Evolutionary conservation across 2,797 vertebrate genomes (phyloP).

Genomic region (Eleutherodactylus coqui): DNA sequence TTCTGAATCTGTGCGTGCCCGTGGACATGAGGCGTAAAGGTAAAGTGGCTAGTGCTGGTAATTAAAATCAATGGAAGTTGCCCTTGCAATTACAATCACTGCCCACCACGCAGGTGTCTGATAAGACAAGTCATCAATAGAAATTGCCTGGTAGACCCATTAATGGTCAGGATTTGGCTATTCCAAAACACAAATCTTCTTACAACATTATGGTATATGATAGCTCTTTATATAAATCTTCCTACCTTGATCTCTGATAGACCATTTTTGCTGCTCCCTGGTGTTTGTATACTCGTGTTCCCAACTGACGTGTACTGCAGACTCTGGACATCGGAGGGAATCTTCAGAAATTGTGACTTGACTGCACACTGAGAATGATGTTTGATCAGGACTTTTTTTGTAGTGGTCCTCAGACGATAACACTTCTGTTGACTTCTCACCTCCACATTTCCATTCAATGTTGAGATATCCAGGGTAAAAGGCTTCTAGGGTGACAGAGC

Average conservation of each 20-base stretch:
- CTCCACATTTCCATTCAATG: background rate
- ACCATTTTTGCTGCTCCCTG: background rate
- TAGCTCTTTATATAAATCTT: too few species aligned
- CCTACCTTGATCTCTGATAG: slow-evolving; percentile 27
- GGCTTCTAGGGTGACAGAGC: background rate
- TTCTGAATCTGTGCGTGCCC: too few species aligned
- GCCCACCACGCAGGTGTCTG: too few species aligned
- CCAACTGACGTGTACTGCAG: background rate
- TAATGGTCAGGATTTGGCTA: too few species aligned
- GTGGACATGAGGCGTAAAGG: too few species aligned
- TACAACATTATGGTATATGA: too few species aligned
- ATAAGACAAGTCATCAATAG: too few species aligned
- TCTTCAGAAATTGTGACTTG: background rate
- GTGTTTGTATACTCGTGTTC: slow-evolving; percentile 21
- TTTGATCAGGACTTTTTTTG: background rate
- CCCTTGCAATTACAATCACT: too few species aligned
- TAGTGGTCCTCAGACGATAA: background rate
- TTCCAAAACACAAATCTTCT: too few species aligned
- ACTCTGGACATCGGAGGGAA: background rate
- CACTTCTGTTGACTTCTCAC: background rate
- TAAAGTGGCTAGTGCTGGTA: too few species aligned
- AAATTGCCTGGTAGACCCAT: too few species aligned
- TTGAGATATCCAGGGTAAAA: slow-evolving; percentile 23
- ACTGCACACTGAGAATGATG: background rate
- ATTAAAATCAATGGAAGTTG: too few species aligned